Base-by-base conservation (phyloP, 2,113 vertebrate species). In the Alouatta palliata region DNA sequence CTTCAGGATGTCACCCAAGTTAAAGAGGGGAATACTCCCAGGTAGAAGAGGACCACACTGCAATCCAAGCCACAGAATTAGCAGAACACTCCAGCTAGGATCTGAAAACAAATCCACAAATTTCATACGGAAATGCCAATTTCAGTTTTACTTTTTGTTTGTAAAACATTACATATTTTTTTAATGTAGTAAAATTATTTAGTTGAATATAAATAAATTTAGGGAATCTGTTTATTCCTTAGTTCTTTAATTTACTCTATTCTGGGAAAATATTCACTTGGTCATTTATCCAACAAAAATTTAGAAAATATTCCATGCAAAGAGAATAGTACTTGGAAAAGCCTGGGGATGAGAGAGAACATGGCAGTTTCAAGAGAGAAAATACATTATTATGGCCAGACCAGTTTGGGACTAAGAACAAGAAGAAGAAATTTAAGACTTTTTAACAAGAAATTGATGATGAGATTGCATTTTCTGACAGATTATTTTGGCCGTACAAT, bases 121-220 rank as follows among this genome's bases (percentile, higher is more conserved):
- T 0, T 52, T 71, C 45, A 49, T 73, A 32, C 4, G 35, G 37
- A 97, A 82, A 94, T 83, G 43, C 1, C 14, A 83, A 47, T 85
- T 87, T 95, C 66, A 61, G 32, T 68, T 93, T n/a, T 40, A 79
- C 32, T 71, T 94, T 94, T 45, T 93, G 52, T 82, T 94, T 64
- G 13, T 27, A 35, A 95, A 86, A 64, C 2, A 47, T 40, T 79
- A 80, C 88, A 45, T 13, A 54, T 45, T 85, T 88, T 87, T 56
- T 23, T 89, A 95, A 88, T 54, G 56, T 81, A 32, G 17, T 45
- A 6, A 94, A 87, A 49, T 35, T 56, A 27, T 84, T 93, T 40
- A 17, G 5, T 14, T 47, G 43, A 90, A 90, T 37, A 85, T 58
- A 87, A 95, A 93, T 61, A 64, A 17, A 94, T 87, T 93, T 54